Conservation (phyloP, 2,888 invertebrate species). For the Mycalesis mineus region DNA sequence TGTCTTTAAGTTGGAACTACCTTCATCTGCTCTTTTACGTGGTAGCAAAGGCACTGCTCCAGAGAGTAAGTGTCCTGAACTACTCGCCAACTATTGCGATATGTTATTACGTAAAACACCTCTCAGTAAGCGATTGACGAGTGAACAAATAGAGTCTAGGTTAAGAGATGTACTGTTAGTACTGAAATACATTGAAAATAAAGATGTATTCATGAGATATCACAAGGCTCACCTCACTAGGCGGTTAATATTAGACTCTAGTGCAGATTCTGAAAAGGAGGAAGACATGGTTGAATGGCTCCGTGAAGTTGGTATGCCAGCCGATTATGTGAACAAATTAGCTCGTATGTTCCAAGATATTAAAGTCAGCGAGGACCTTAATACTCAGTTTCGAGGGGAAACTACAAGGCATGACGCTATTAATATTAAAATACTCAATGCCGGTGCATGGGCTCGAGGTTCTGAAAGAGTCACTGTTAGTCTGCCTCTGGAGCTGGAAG, state of each 20-base stretch:
- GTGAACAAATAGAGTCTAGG: slow-evolving; percentile 97
- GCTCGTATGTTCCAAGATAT: slow-evolving; percentile 99
- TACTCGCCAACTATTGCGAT: slow-evolving; percentile 99
- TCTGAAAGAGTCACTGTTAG: slow-evolving; percentile 97
- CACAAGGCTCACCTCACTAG: slow-evolving; percentile 98
- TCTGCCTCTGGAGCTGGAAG: slow-evolving; percentile 97
- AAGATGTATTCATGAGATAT: slow-evolving; percentile 99
- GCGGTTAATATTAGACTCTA: slow-evolving; percentile 95
- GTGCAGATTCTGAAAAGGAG: slow-evolving; percentile 99
- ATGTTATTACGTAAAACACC: slow-evolving; percentile 98
- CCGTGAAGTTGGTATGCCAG: slow-evolving; percentile 99
- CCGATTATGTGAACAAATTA: slow-evolving; percentile 98
- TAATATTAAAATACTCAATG: slow-evolving; percentile 98
- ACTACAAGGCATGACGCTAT: slow-evolving; percentile 91
- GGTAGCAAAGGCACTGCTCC: slow-evolving; percentile 85
- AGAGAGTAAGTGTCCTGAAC: slow-evolving; percentile 98
- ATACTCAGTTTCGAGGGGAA: slow-evolving; percentile 92
- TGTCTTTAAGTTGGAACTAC: slow-evolving; percentile 86
- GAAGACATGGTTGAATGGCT: slow-evolving; percentile 99
- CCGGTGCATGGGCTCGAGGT: slow-evolving; percentile 98
- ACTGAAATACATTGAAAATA: slow-evolving; percentile 98
- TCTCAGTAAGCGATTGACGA: slow-evolving; percentile 95
- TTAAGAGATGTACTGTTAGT: slow-evolving; percentile 96
- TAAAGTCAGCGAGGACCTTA: slow-evolving; percentile 97
- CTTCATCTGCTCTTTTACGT: slow-evolving; percentile 79